phyloP scores from a whole-genome alignment of 2,888 invertebrate species.

The Nesidiocoris tenuis region DNA sequence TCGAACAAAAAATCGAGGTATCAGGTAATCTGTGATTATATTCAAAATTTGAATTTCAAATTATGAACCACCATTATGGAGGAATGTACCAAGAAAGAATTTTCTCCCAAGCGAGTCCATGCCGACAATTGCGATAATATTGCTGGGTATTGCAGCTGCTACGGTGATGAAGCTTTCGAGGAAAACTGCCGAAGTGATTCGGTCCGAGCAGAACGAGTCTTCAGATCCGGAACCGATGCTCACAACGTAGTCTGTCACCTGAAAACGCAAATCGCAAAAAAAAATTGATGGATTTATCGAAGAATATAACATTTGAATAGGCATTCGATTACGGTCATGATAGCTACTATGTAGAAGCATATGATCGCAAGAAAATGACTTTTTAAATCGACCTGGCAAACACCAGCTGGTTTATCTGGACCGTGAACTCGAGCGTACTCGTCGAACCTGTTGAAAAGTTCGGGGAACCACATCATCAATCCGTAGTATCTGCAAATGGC shows the following conservation, averaged over 20 bases:
- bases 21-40: no score
- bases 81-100: slow-evolving; percentile 76
- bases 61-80: no score
- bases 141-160: slow-evolving; percentile 81
- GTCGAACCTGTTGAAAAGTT: slow-evolving; percentile 87
- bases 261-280: slow-evolving; percentile 62
- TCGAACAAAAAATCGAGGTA: no score
- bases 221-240: slow-evolving; percentile 64
- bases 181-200: slow-evolving; percentile 77
- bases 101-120: slow-evolving; percentile 86
- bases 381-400: slow-evolving; percentile 36
- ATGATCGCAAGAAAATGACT: no score
- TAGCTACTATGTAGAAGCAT: no score
- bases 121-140: slow-evolving; percentile 75
- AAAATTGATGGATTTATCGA: not conserved
- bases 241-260: slow-evolving; percentile 75
- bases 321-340: not conserved
- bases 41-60: no score
- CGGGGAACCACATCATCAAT: slow-evolving; percentile 96
- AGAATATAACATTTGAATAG: not conserved
- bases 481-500: slow-evolving; percentile 82
- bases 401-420: slow-evolving; percentile 35
- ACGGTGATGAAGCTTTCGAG: slow-evolving; percentile 84
- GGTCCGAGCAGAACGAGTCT: slow-evolving; percentile 63
- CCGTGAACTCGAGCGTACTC: slow-evolving; percentile 64